Percentiles rank a stretch among this genome's conserved stretches.
phyloP scores from a whole-genome alignment of 2,888 invertebrate genomes.

The Hydrotaea diabolus region DNA sequence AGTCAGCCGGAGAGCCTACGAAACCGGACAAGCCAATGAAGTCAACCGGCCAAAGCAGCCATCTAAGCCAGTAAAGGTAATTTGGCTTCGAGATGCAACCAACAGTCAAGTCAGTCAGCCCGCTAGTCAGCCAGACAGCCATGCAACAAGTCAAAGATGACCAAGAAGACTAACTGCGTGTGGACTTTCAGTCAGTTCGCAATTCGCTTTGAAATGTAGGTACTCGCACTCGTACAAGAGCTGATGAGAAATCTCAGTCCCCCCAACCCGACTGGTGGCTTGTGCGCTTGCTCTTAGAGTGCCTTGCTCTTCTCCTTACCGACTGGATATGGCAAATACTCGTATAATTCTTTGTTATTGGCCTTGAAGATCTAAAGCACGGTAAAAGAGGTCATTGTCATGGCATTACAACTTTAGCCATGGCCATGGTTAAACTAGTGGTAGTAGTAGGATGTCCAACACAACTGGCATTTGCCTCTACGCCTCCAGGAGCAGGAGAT shows the following conservation, averaged over 20 bases:
- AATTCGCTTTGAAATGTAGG: slow-evolving; percentile 31
- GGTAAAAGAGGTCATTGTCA: slow-evolving; percentile 78
- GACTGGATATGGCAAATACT: slow-evolving; percentile 58
- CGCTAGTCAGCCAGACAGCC: too few species aligned
- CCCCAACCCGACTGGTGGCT: slow-evolving; percentile 5
- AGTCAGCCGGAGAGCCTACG: background rate
- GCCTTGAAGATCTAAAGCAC: slow-evolving; percentile 77
- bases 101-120: background rate
- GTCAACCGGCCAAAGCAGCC: slow-evolving; percentile 41
- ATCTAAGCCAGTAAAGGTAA: slow-evolving; percentile 65
- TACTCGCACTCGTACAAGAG: background rate
- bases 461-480: background rate
- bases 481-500: background rate
- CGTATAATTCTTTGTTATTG: slow-evolving; percentile 73
- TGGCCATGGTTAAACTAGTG: slow-evolving; percentile 61
- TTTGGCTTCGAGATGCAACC: slow-evolving; percentile 50
- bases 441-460: slow-evolving; percentile 33
- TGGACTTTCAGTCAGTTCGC: slow-evolving; percentile 47
- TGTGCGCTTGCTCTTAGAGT: background rate
- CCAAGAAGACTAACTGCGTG: slow-evolving; percentile 52
- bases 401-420: slow-evolving; percentile 70
- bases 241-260: slow-evolving; percentile 58
- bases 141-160: background rate
- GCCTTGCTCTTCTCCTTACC: background rate
- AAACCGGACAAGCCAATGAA: background rate